These are phyloP conservation scores for Troides aeacus DNA, from an alignment of 2,888 invertebrate species.

Conservation along the genomic window DNA sequence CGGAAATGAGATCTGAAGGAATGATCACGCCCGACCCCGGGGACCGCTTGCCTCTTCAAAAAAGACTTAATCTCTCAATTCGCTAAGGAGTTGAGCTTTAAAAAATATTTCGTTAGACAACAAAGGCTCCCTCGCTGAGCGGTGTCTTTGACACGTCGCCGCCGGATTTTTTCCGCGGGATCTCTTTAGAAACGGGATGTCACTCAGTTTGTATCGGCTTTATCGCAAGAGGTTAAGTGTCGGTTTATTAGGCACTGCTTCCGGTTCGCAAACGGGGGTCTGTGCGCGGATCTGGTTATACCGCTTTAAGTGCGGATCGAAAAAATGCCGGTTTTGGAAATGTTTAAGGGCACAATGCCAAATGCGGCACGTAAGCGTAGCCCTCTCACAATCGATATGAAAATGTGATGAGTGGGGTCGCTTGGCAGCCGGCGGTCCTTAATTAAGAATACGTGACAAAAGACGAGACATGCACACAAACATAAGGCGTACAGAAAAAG, in stretches of 20 bases:
- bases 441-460: slow-evolving; percentile 82
- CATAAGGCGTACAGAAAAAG: slow-evolving; percentile 73
- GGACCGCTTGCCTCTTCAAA: slow-evolving; percentile 83
- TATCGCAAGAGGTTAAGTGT: slow-evolving; percentile 77
- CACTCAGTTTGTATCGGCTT: slow-evolving; percentile 79
- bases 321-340: slow-evolving; percentile 34
- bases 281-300: slow-evolving; percentile 61
- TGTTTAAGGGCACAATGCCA: slow-evolving; percentile 55
- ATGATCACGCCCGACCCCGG: slow-evolving; percentile 78
- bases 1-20: slow-evolving; percentile 79
- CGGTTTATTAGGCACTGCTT: slow-evolving; percentile 77
- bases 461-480: slow-evolving; percentile 78
- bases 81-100: slow-evolving; percentile 81
- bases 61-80: slow-evolving; percentile 80
- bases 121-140: slow-evolving; percentile 73
- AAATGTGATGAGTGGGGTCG: slow-evolving; percentile 72
- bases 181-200: slow-evolving; percentile 75
- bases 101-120: slow-evolving; percentile 78
- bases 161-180: slow-evolving; percentile 75
- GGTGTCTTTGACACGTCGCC: slow-evolving; percentile 79
- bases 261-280: slow-evolving; percentile 73
- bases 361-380: slow-evolving; percentile 47
- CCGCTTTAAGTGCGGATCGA: slow-evolving; percentile 44
- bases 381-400: slow-evolving; percentile 70
- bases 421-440: slow-evolving; percentile 69